Evolutionary conservation across 92 coral and sea anemone species (phyloP), one percentile per base, ranked within the genome.

Genomic region (Pocillopora meandrina): DNA sequence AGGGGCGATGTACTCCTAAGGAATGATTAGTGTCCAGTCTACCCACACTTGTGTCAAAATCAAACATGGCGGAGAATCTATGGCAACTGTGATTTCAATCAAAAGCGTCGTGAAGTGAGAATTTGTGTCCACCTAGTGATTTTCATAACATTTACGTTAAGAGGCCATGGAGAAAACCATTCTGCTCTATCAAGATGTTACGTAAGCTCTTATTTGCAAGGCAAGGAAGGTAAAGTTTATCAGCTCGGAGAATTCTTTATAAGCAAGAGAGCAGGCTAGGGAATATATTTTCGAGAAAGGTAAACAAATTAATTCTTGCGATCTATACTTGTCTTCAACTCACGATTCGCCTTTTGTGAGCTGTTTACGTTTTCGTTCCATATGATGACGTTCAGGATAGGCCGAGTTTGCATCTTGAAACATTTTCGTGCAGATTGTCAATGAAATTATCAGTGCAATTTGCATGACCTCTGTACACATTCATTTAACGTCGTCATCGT

Each of bases 11-110:
- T 42, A 42, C 52, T 42, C 8, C 52, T 42, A 7, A 42, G 8
- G 52, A 42, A 42, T 42, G 52, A 42, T 42, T 42, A 42, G 21
- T 61, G 12, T 71, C 82, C 82, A 62, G 71, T n/a, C 82, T n/a
- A 36, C 71, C 7, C 57, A 18, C 82, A 19, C 26, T 6, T 34
- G 8, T 31, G 0, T 9, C 18, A 20, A 26, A 76, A 76, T 58
- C 66, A 77, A 78, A 78, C 61, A 78, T 63, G 82, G 82, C 72
- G 82, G 61, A 6, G 21, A 10, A 64, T 71, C 65, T 64, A 26
- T 64, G 61, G 82, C 82, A 78, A 78, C 82, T 65, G 72, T 63
- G 21, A 78, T 13, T n/a, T 15, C 0, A 35, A 3, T 34, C n/a
- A 13, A 35, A 64, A 49, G 72, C 72, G 82, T 78, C 13, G 82